phyloP scores from a whole-genome alignment of 2,888 invertebrate genomes.

The Platypus cylindrus region DNA sequence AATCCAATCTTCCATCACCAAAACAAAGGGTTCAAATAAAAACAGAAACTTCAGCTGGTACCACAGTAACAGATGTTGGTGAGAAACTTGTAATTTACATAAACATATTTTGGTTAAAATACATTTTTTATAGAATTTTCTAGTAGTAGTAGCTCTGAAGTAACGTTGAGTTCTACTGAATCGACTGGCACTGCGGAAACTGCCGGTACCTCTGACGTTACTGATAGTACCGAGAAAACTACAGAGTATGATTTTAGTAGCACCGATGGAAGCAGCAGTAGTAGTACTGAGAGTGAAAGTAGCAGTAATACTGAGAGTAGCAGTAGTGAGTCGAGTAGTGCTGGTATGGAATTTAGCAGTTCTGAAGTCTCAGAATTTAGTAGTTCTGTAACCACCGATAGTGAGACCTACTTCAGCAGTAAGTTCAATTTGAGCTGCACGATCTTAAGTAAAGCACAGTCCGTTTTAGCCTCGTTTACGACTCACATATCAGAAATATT shows the following conservation, averaged over 20 bases:
- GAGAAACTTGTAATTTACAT: not conserved
- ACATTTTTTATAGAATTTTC: not conserved
- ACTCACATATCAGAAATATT: constrained; percentile 43
- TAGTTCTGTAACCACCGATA: too few species aligned
- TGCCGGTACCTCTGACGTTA: constrained; percentile 18
- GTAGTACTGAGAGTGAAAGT: constrained; percentile 19
- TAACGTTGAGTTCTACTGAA: constrained; percentile 22
- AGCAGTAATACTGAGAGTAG: too few species aligned
- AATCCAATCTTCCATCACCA: constrained; percentile 5
- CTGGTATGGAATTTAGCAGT: too few species aligned
- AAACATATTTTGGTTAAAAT: not conserved
- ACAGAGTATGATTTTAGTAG: constrained; percentile 7
- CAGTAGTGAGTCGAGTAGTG: too few species aligned
- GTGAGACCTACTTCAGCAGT: too few species aligned
- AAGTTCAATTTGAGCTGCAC: too few species aligned
- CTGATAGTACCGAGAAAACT: constrained; percentile 10
- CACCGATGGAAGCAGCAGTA: constrained; percentile 11
- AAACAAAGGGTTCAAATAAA: constrained; percentile 2
- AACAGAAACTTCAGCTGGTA: constrained; percentile 4
- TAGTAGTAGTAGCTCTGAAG: not conserved
- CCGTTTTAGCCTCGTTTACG: constrained; percentile 34
- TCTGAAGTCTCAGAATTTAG: too few species aligned
- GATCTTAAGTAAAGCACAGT: not conserved
- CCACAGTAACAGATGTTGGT: not conserved
- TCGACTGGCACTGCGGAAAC: constrained; percentile 13